Conservation (phyloP, 2,888 invertebrate genomes). For the Spisula solida region DNA sequence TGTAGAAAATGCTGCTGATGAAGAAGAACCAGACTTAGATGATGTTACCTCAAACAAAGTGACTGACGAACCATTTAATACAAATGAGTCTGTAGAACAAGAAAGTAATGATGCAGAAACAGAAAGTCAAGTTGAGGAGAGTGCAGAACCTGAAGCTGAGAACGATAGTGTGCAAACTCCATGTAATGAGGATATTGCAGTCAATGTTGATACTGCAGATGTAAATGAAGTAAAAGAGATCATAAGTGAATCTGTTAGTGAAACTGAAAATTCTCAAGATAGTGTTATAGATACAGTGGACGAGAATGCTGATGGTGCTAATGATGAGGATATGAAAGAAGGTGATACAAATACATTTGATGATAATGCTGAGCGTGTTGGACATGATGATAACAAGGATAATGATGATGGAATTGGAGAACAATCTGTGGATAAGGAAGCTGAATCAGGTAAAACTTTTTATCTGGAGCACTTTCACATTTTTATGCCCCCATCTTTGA, state of each 20-base stretch:
- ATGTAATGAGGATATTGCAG: background rate
- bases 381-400: constrained; percentile 11
- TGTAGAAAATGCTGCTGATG: background rate
- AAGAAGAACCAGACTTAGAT: background rate
- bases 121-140: background rate
- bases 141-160: constrained; percentile 2
- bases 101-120: background rate
- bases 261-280: constrained; percentile 23
- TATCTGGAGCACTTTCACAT: too few relatives aligned
- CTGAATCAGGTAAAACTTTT: background rate
- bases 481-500: too few relatives aligned
- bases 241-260: constrained; percentile 5
- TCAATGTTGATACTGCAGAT: background rate
- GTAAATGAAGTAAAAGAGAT: background rate
- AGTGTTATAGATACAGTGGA: background rate
- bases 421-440: background rate
- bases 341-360: background rate
- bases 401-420: background rate
- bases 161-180: constrained; percentile 18
- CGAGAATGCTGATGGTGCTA: background rate
- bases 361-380: constrained; percentile 10
- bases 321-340: background rate
- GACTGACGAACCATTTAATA: background rate
- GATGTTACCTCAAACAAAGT: background rate
- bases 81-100: background rate